Evolutionary conservation across 2,888 invertebrate genomes (phyloP).

Genomic region (Lithosia quadra): DNA sequence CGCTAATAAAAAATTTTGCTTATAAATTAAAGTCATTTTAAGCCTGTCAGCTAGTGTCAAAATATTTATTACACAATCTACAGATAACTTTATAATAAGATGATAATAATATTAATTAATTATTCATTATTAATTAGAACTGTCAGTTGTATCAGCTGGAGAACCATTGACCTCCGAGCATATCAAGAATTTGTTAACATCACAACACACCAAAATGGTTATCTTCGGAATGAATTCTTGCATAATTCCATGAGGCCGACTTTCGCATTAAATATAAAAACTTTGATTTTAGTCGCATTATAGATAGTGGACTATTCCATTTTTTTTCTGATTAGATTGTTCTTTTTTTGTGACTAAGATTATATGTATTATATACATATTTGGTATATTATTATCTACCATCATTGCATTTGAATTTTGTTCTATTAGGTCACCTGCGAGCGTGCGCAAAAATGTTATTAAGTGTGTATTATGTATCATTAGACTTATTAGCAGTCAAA

Average conservation of each 20-base stretch:
- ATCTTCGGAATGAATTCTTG: conserved; percentile 11
- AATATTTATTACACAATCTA: conserved; percentile 3
- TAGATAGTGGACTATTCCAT: too few relatives aligned
- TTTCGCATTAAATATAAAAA: conserved; percentile 6
- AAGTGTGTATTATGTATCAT: background rate
- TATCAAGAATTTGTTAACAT: conserved; percentile 14
- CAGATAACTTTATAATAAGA: background rate
- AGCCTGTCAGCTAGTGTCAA: background rate
- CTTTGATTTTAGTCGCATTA: background rate
- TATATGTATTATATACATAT: too few relatives aligned
- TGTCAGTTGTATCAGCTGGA: conserved; percentile 11
- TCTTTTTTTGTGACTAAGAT: too few relatives aligned
- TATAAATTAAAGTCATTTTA: background rate
- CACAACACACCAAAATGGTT: conserved; percentile 13
- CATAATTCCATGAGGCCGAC: conserved; percentile 17
- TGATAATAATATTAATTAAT: conserved; percentile 9
- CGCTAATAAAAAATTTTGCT: background rate
- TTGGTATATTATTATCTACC: too few relatives aligned
- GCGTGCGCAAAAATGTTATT: background rate
- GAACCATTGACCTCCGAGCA: conserved; percentile 18
- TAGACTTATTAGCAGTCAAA: background rate
- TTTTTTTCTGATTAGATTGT: too few relatives aligned
- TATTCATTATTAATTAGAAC: conserved; percentile 14
- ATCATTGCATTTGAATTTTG: background rate
- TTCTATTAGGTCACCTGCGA: background rate